Evolutionary conservation across 2,113 vertebrate species (phyloP).

Genomic region (Murina feae): DNA sequence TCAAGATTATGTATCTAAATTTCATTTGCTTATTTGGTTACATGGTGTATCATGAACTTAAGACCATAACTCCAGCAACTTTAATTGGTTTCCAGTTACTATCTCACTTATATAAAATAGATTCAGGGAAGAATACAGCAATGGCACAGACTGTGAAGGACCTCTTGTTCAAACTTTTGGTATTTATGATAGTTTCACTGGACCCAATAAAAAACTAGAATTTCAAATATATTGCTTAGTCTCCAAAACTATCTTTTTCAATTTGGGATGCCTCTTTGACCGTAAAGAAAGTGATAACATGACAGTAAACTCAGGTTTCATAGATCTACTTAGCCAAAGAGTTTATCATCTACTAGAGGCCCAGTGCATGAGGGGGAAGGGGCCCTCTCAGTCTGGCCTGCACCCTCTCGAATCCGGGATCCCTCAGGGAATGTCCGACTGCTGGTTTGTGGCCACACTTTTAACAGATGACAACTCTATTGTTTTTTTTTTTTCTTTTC

Average conservation of each 20-base stretch:
- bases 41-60: not conserved
- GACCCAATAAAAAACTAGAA: not conserved
- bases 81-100: not conserved
- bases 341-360: not conserved
- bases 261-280: not conserved
- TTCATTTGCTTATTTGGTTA: not conserved
- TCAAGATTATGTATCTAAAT: not conserved
- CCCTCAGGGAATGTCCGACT: no score
- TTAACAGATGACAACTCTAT: no score
- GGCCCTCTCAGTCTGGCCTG: no score
- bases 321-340: not conserved
- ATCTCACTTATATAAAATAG: not conserved
- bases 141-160: not conserved
- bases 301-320: not conserved
- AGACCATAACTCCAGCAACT: not conserved
- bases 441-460: no score
- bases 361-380: no score
- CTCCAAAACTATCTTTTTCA: not conserved
- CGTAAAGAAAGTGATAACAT: not conserved
- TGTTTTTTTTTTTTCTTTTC: no score
- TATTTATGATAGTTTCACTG: not conserved
- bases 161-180: not conserved
- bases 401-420: no score
- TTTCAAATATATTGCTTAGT: not conserved
- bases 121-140: not conserved